A percentile compares a stretch with the other conserved stretches of the same genome.
phyloP scores from a whole-genome alignment of 2,797 vertebrate genomes.

The Neosilurus mollespiculum region DNA sequence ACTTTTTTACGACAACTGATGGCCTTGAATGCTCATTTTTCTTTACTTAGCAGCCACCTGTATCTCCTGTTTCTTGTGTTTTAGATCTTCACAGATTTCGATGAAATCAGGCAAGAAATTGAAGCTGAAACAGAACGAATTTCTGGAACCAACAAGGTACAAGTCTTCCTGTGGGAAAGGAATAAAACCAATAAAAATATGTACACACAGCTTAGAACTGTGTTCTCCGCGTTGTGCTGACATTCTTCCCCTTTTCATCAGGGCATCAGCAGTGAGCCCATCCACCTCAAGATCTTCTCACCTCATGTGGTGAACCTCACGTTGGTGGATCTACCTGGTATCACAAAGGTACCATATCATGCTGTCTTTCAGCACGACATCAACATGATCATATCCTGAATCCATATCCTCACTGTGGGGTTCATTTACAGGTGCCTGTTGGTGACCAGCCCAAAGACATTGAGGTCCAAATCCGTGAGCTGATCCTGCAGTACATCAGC shows the following conservation, averaged over 20 bases:
- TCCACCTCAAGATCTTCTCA: conserved; percentile 98
- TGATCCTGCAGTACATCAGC: conserved; percentile 95
- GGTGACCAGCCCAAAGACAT: conserved; percentile 98
- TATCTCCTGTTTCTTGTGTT: conserved; percentile 26
- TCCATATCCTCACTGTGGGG: no score
- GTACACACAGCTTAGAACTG: no score
- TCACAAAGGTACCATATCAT: conserved; percentile 87
- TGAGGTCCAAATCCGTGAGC: conserved; percentile 92
- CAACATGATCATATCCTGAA: background rate
- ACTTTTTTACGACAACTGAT: background rate
- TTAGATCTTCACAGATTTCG: conserved; percentile 94
- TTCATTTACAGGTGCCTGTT: conserved; percentile 84
- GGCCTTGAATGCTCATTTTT: background rate
- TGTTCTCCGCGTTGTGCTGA: background rate
- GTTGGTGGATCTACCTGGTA: conserved; percentile 96
- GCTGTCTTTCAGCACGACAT: background rate
- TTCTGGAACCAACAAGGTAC: conserved; percentile 97
- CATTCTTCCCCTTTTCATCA: conserved; percentile 59
- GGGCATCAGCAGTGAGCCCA: conserved; percentile 97
- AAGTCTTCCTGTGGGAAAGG: background rate
- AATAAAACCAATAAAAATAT: background rate
- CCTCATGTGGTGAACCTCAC: conserved; percentile 96
- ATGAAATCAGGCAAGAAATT: conserved; percentile 98
- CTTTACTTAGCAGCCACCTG: background rate
- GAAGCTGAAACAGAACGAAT: conserved; percentile 94